Evolutionary conservation across 2,797 vertebrate species (phyloP).

Genomic region (Lophura swinhoii): DNA sequence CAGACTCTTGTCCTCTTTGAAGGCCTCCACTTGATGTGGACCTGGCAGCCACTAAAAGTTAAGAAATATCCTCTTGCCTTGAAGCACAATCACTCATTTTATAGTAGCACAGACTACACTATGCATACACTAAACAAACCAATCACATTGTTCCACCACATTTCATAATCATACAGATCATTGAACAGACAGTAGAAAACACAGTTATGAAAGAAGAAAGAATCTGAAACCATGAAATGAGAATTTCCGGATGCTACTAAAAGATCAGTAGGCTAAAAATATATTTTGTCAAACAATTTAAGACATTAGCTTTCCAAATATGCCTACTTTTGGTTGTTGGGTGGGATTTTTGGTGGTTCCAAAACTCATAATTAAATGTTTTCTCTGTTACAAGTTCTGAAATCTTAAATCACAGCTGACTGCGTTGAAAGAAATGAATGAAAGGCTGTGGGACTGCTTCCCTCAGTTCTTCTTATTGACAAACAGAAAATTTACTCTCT

Average conservation of each 20-base stretch:
- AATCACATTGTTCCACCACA: background rate
- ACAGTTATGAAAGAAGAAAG: background rate
- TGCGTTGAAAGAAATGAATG: background rate
- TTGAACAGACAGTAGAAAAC: background rate
- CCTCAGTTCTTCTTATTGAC: background rate
- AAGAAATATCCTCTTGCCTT: background rate
- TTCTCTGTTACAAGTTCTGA: background rate
- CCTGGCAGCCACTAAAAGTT: background rate
- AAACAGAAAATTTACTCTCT: background rate
- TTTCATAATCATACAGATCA: background rate
- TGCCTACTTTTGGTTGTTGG: background rate
- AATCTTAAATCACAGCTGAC: background rate
- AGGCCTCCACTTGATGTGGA: background rate
- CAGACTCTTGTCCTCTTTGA: background rate
- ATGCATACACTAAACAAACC: background rate
- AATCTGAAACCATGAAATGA: background rate
- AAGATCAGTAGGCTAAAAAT: background rate
- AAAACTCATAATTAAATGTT: background rate
- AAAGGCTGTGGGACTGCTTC: background rate
- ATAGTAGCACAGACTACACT: background rate
- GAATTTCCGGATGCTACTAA: background rate
- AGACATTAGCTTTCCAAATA: background rate
- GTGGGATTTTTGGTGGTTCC: background rate
- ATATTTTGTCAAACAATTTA: background rate
- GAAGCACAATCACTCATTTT: background rate